phyloP scores from a whole-genome alignment of 1,140 invertebrate species.

The Lordiphosa mommai region DNA sequence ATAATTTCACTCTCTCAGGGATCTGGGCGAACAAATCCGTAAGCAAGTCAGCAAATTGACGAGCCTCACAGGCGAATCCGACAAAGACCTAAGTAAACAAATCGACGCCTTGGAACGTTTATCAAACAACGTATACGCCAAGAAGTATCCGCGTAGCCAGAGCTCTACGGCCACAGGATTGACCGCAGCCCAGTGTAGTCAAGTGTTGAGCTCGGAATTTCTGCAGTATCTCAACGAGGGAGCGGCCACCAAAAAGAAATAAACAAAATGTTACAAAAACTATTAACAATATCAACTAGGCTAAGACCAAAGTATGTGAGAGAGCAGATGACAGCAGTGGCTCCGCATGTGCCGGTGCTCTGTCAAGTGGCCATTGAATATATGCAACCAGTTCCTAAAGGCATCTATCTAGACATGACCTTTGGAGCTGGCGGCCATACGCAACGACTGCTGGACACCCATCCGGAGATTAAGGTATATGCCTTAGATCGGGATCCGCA shows the following conservation, averaged over 20 bases:
- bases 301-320: conserved; percentile 29
- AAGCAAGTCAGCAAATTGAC: conserved; percentile 85
- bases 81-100: conserved; percentile 83
- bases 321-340: conserved; percentile 3
- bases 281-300: conserved; percentile 45
- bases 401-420: conserved; percentile 92
- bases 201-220: conserved; percentile 86
- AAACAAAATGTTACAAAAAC: conserved; percentile 20
- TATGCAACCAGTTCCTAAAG: conserved; percentile 83
- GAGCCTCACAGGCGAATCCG: conserved; percentile 81
- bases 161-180: conserved; percentile 86
- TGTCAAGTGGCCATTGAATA: conserved; percentile 85
- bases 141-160: conserved; percentile 83
- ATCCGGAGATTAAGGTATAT: conserved; percentile 85
- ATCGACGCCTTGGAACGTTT: conserved; percentile 86
- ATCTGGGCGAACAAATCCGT: conserved; percentile 88
- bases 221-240: conserved; percentile 84
- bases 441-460: conserved; percentile 82
- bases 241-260: conserved; percentile 16
- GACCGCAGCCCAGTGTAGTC: conserved; percentile 85
- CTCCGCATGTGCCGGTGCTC: conserved; percentile 86
- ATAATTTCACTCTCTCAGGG: conserved; percentile 81
- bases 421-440: conserved; percentile 97
- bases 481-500: conserved; percentile 94
- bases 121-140: conserved; percentile 85